Base-by-base conservation (phyloP, 2,888 invertebrate genomes). In the Lepetodrilus schrolli region DNA sequence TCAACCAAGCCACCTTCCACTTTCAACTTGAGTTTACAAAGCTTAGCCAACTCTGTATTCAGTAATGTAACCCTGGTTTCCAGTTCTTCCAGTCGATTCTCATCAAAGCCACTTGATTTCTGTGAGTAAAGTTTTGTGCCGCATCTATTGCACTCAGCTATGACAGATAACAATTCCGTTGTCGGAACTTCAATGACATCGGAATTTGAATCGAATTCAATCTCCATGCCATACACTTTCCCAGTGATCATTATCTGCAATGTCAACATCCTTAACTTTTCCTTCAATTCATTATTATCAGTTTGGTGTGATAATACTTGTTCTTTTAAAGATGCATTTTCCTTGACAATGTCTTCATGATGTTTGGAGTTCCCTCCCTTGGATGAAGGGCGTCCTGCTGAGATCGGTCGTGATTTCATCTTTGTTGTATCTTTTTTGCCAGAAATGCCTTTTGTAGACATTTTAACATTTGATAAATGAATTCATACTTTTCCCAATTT, bases 61-160 rank as follows among this genome's bases (percentile, higher is more conserved):
- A 88, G 74, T 74, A 86, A 81, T 17, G 90, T 89, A 23, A 89
- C 82, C 72, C 88, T 77, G n/a, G 87, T 87, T 73, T 90, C 89
- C 23, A 90, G 75, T 51, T 89, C 87, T 72, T 88, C 89, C 17
- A 90, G 74, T 23, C 88, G 73, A 8, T 80, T 78, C 50, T 86
- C 88, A 66, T 66, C 70, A 50, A 70, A 50, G 20, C 34, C 48
- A 50, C 20, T 49, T 30, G 49, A 50, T 48, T 34, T 50, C 30
- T 23, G 17, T 36, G 23, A 23, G 13, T 8, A n/a, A 1, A n/a
- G 30, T 17, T 43, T 66, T 23, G 7, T 20, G 7, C 21, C 58
- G 34, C 71, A 48, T 17, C 66, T 51, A 17, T 72, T 74, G 30
- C 74, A 26, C 26, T 66, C 70, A 2, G 70, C 72, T 20, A 77